phyloP scores from a whole-genome alignment of 2,888 invertebrate genomes.

The Tolmerus cingulatus region DNA sequence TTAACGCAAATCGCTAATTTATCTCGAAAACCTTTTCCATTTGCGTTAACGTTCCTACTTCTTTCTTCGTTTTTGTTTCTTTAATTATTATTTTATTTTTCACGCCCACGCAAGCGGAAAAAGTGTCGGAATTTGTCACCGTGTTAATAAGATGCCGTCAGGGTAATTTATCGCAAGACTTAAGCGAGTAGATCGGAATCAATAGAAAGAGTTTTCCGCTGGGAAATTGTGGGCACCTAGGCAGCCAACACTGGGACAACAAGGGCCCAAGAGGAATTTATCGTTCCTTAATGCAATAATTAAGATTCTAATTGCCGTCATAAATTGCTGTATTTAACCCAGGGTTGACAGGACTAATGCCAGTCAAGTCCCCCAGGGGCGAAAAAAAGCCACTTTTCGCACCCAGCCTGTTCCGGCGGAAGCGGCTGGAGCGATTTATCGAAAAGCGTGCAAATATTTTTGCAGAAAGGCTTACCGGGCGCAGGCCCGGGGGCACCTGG shows the following conservation, averaged over 20 bases:
- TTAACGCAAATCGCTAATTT: neutral
- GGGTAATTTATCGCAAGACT: neutral
- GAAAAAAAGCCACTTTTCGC: neutral
- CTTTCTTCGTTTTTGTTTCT: neutral
- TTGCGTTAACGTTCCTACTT: neutral
- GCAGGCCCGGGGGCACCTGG: neutral
- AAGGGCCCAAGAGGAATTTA: constrained; percentile 21
- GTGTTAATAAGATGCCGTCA: constrained; percentile 19
- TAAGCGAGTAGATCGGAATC: constrained; percentile 7
- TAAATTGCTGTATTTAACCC: constrained; percentile 41
- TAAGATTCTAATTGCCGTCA: constrained; percentile 44
- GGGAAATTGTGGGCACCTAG: constrained; percentile 14
- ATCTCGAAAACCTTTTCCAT: neutral
- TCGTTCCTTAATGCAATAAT: constrained; percentile 41
- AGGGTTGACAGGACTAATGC: constrained; percentile 39
- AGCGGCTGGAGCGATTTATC: neutral
- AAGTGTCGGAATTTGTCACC: constrained; percentile 24
- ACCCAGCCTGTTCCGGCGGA: neutral
- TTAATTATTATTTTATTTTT: constrained; percentile 1
- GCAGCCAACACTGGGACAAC: neutral
- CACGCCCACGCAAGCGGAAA: neutral
- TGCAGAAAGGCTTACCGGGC: neutral
- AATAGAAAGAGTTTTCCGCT: constrained; percentile 30
- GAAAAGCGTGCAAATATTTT: constrained; percentile 31
- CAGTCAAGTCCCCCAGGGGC: neutral